Evolutionary conservation across 2,113 vertebrate genomes (phyloP).

Genomic region (Vombatus ursinus): DNA sequence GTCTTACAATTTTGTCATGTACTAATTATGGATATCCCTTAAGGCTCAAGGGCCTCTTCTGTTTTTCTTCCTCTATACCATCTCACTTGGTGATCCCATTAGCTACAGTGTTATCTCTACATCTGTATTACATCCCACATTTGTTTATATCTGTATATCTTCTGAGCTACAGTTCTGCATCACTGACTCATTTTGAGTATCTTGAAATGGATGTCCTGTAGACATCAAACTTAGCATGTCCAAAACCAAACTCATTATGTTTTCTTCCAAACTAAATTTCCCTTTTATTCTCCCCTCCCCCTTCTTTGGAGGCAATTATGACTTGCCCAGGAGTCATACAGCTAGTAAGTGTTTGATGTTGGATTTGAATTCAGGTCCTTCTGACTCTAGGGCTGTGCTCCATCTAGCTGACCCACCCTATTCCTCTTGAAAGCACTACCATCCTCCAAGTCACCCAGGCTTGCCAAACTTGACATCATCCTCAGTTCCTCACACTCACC

Average conservation of each 20-base stretch:
- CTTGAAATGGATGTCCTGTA: background rate
- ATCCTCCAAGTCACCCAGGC: background rate
- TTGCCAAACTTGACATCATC: too few species aligned
- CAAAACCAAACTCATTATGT: background rate
- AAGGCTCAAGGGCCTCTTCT: background rate
- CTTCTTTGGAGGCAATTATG: background rate
- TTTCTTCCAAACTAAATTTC: background rate
- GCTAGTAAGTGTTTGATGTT: background rate
- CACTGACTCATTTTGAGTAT: background rate
- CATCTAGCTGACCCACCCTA: background rate
- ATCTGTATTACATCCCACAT: background rate
- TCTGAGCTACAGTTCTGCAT: background rate
- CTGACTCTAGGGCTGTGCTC: background rate
- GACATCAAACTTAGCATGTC: background rate
- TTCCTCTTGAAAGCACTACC: background rate
- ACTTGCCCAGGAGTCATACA: too few species aligned
- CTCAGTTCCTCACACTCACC: too few species aligned
- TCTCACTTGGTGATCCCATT: background rate
- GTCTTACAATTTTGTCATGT: background rate
- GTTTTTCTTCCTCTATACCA: background rate
- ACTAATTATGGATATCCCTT: background rate
- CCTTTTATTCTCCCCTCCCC: background rate
- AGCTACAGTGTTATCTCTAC: background rate
- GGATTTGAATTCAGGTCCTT: background rate
- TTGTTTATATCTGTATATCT: background rate